These are phyloP conservation scores for Hozukius guyotensis DNA, from an alignment of 2,797 vertebrate genomes.

Conservation along the genomic window DNA sequence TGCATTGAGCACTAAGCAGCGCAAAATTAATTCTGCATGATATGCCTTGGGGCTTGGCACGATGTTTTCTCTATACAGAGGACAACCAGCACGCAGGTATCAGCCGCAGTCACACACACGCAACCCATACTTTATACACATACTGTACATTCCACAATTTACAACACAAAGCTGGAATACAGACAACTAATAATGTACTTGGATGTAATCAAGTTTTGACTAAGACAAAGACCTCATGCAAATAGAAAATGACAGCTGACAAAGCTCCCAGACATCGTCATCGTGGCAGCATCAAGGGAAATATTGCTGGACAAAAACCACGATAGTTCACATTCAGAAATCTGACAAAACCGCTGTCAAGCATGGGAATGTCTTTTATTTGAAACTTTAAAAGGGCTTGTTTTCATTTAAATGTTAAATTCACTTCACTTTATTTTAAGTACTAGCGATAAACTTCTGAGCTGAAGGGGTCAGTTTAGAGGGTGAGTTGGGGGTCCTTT, in stretches of 20 bases:
- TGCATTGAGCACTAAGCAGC: slow-evolving; percentile 86
- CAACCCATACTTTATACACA: no score
- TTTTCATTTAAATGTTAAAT: neutral
- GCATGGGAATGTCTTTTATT: neutral
- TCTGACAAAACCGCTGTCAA: neutral
- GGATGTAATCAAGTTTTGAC: neutral
- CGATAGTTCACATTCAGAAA: neutral
- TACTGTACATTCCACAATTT: neutral
- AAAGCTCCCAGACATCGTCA: neutral
- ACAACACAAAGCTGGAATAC: neutral
- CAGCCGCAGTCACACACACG: neutral
- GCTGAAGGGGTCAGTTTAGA: neutral
- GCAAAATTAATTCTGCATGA: slow-evolving; percentile 87
- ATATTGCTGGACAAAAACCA: neutral
- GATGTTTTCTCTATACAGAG: slow-evolving; percentile 53
- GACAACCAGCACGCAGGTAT: slow-evolving; percentile 41
- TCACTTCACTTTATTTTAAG: neutral
- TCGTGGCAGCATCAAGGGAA: neutral
- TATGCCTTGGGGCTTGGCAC: slow-evolving; percentile 75
- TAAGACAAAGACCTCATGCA: neutral
- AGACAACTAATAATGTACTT: neutral
- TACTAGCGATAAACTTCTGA: neutral
- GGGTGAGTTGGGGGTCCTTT: neutral
- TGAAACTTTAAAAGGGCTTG: neutral
- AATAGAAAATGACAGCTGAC: neutral